These are phyloP conservation scores for Ibycter americanus DNA, from an alignment of 2,797 vertebrate genomes.

Conservation along the genomic window DNA sequence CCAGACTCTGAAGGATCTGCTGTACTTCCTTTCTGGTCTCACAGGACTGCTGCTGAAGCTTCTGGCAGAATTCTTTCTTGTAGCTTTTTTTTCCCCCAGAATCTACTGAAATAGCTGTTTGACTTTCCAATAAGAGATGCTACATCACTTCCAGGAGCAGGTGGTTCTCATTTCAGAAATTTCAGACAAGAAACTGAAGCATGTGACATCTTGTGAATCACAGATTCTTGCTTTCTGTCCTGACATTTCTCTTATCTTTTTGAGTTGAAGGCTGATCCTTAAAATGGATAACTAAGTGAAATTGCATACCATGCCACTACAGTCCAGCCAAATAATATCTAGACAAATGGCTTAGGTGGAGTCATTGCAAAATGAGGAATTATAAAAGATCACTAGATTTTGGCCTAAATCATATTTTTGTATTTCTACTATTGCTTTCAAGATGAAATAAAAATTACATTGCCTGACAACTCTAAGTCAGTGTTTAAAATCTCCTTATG, in stretches of 20 bases:
- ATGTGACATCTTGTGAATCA: constrained; percentile 42
- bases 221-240: constrained; percentile 16
- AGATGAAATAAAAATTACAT: not conserved
- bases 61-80: constrained; percentile 25
- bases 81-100: not conserved
- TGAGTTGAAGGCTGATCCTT: constrained; percentile 17
- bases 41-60: not conserved
- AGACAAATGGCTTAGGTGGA: constrained; percentile 27
- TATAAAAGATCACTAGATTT: not conserved
- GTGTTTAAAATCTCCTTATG: not conserved
- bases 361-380: constrained; percentile 19
- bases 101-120: constrained; percentile 20
- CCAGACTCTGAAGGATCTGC: constrained; percentile 20
- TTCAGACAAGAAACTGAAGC: constrained; percentile 20
- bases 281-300: not conserved
- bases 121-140: constrained; percentile 15
- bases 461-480: not conserved
- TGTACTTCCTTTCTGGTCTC: constrained; percentile 39
- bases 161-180: constrained; percentile 51
- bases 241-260: constrained; percentile 37
- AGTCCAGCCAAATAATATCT: not conserved
- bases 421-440: not conserved
- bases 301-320: not conserved
- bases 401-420: not conserved
- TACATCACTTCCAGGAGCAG: constrained; percentile 32